Percentiles rank a stretch among this genome's conserved stretches.
These are phyloP conservation scores for Chrysolina americana DNA, from an alignment of 2,888 invertebrate species.

Conservation along the genomic window DNA sequence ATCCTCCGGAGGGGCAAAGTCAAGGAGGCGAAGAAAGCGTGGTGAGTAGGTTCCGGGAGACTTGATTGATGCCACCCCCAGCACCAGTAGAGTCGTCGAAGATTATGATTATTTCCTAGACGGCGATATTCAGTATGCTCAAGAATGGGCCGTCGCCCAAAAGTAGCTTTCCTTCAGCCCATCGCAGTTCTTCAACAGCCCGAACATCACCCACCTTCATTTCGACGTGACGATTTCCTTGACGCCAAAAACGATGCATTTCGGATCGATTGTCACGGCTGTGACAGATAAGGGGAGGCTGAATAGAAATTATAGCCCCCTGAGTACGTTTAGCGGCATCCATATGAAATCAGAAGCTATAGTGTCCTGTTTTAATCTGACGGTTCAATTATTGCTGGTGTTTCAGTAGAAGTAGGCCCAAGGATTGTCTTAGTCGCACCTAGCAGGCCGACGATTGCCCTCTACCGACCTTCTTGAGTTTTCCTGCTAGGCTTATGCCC, in stretches of 20 bases:
- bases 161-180: slow-evolving; percentile 93
- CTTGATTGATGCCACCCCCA: slow-evolving; percentile 27
- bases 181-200: slow-evolving; percentile 88
- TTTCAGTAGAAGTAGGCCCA: too few relatives aligned
- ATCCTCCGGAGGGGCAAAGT: slow-evolving; percentile 68
- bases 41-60: slow-evolving; percentile 42
- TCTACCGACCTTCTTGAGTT: too few relatives aligned
- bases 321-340: too few relatives aligned
- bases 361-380: too few relatives aligned
- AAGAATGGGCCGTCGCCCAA: slow-evolving; percentile 77
- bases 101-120: slow-evolving; percentile 55
- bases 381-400: too few relatives aligned
- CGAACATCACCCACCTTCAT: slow-evolving; percentile 78
- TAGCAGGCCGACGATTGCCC: too few relatives aligned
- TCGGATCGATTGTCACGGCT: slow-evolving; percentile 32
- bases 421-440: too few relatives aligned
- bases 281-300: slow-evolving; percentile 44
- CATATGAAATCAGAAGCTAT: too few relatives aligned
- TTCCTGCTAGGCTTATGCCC: too few relatives aligned
- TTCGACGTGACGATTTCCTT: slow-evolving; percentile 74
- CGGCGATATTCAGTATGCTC: slow-evolving; percentile 58
- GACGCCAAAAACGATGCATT: slow-evolving; percentile 69
- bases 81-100: slow-evolving; percentile 34
- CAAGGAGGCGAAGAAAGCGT: slow-evolving; percentile 63
- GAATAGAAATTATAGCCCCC: too few relatives aligned